Evolutionary conservation across 1,140 invertebrate genomes (phyloP).

Genomic region (Pararge aegeria): DNA sequence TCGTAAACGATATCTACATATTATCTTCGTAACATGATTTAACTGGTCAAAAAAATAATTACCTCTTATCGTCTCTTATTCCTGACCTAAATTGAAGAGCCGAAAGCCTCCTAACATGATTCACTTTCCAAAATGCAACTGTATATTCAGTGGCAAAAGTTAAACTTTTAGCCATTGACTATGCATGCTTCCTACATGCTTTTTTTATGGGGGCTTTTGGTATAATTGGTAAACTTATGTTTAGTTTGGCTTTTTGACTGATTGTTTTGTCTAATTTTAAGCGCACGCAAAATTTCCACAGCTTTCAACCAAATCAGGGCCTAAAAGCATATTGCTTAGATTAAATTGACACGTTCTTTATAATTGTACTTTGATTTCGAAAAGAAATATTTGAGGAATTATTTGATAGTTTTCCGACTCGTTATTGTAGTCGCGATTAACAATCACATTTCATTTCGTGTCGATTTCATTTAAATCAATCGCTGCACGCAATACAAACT

Average conservation of each 20-base stretch:
- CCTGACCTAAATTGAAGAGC: no score
- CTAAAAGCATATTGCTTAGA: background rate
- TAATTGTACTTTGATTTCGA: slow-evolving; percentile 9
- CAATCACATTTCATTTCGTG: background rate
- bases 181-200: background rate
- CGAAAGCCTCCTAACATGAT: background rate
- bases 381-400: slow-evolving; percentile 2
- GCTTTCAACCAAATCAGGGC: background rate
- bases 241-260: background rate
- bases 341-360: background rate
- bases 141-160: background rate
- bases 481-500: no score
- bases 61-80: no score
- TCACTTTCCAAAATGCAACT: background rate
- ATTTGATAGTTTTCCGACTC: background rate
- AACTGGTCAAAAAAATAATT: no score
- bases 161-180: background rate
- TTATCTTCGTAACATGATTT: background rate
- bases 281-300: no score
- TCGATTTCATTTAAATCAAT: slow-evolving; percentile 1
- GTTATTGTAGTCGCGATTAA: slow-evolving; percentile 9
- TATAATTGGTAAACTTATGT: background rate
- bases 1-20: no score
- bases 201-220: background rate
- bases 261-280: no score